These are phyloP conservation scores for Pseudorhiza aurosa DNA, from an alignment of 30 jellyfish, hydroid and myxozoan genomes.

Conservation along the genomic window DNA sequence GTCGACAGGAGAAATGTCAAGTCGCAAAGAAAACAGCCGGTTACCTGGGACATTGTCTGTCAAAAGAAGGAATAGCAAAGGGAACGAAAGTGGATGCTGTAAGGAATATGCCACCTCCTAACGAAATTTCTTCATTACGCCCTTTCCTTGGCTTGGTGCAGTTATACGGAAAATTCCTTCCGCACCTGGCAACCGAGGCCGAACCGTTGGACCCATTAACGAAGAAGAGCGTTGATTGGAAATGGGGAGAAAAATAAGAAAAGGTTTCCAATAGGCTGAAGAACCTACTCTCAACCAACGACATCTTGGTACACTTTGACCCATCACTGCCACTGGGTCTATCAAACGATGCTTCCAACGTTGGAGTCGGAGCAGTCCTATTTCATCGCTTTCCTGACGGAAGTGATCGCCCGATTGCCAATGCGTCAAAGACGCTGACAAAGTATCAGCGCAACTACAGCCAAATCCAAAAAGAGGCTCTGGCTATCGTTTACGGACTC, in stretches of 20 bases:
- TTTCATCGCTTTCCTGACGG: conserved; percentile 45
- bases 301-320: conserved; percentile 57
- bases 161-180: conserved; percentile 18
- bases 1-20: no score
- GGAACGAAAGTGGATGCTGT: no score
- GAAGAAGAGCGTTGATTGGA: no score
- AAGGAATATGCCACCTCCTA: no score
- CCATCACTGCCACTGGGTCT: conserved; percentile 31
- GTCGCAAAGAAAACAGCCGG: no score
- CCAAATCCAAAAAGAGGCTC: conserved; percentile 55
- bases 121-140: no score
- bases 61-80: no score
- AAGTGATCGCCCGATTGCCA: conserved; percentile 52
- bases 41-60: conserved; percentile 42
- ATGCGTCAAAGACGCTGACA: conserved; percentile 33
- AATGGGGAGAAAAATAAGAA: background rate
- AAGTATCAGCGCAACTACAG: conserved; percentile 43
- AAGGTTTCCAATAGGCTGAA: conserved; percentile 22
- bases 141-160: conserved; percentile 46
- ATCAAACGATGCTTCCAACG: conserved; percentile 46
- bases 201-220: no score
- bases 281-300: no score
- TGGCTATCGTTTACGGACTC: conserved; percentile 26
- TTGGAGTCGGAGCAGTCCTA: conserved; percentile 51
- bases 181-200: no score